These are phyloP conservation scores for Hylaea fasciaria DNA, from an alignment of 2,888 invertebrate genomes.

Conservation along the genomic window DNA sequence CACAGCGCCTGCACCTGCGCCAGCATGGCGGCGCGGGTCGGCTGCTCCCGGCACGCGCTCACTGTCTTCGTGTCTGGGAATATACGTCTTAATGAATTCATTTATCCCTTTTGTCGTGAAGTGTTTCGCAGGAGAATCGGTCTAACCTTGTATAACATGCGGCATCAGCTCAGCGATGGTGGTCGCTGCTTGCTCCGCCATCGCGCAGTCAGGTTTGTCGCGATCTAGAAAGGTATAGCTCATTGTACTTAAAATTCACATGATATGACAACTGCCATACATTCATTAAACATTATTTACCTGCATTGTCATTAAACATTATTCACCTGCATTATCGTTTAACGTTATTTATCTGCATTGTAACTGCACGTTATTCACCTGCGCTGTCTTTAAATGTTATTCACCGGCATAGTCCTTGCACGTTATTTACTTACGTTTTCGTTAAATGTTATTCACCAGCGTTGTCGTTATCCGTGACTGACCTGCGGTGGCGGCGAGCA, in stretches of 20 bases:
- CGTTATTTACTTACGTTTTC: no score
- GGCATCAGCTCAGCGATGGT: conserved; percentile 54
- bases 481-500: conserved; percentile 48
- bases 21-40: conserved; percentile 45
- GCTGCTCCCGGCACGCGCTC: conserved; percentile 41
- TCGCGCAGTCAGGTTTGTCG: conserved; percentile 50
- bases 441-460: no score
- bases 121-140: no score
- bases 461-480: conserved; percentile 4
- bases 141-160: conserved; percentile 52
- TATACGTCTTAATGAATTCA: neutral
- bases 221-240: conserved; percentile 44
- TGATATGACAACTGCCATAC: neutral
- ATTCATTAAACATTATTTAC: neutral
- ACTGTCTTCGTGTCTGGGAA: conserved; percentile 49
- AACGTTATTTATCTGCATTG: no score
- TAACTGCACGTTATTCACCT: no score
- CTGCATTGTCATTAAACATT: neutral
- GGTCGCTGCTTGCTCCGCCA: conserved; percentile 49
- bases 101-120: neutral
- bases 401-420: no score
- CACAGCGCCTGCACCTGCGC: conserved; percentile 47
- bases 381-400: no score
- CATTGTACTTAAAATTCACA: no score
- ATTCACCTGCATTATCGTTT: no score